phyloP scores from a whole-genome alignment of 2,888 invertebrate species.

The Epinotia ramella region DNA sequence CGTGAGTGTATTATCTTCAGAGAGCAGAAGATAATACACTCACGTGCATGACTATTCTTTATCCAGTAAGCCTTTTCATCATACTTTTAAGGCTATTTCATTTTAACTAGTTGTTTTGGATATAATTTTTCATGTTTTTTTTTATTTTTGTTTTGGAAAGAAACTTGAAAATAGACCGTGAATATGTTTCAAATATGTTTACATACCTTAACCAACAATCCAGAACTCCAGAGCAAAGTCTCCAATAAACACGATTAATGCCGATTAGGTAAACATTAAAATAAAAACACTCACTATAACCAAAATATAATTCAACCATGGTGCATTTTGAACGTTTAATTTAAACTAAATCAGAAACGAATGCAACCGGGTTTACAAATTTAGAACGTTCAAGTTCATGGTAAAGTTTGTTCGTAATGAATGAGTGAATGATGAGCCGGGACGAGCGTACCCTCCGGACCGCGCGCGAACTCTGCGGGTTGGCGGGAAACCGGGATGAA shows the following conservation, averaged over 20 bases:
- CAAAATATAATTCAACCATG: neutral
- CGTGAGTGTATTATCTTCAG: too few species aligned
- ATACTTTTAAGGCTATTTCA: neutral
- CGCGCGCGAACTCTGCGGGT: slow-evolving; percentile 65
- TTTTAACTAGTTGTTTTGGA: neutral
- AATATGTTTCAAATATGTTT: neutral
- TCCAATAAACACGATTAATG: slow-evolving; percentile 5
- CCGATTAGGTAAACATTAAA: neutral
- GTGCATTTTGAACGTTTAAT: neutral
- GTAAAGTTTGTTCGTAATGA: slow-evolving; percentile 55
- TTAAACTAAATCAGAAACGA: neutral
- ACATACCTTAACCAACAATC: slow-evolving; percentile 22
- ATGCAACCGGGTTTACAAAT: neutral
- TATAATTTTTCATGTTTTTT: too few species aligned
- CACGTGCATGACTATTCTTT: neutral
- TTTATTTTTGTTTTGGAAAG: too few species aligned
- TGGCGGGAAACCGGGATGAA: slow-evolving; percentile 49
- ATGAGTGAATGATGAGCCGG: slow-evolving; percentile 50
- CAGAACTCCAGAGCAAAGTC: neutral
- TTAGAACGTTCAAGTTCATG: slow-evolving; percentile 27
- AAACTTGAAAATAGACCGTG: too few species aligned
- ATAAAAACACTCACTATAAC: slow-evolving; percentile 19
- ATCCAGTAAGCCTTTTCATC: neutral
- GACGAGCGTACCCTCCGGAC: slow-evolving; percentile 68
- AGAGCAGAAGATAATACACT: neutral